Base-by-base conservation (phyloP, 1,140 invertebrate genomes). In the Drosophila micromelanica region DNA sequence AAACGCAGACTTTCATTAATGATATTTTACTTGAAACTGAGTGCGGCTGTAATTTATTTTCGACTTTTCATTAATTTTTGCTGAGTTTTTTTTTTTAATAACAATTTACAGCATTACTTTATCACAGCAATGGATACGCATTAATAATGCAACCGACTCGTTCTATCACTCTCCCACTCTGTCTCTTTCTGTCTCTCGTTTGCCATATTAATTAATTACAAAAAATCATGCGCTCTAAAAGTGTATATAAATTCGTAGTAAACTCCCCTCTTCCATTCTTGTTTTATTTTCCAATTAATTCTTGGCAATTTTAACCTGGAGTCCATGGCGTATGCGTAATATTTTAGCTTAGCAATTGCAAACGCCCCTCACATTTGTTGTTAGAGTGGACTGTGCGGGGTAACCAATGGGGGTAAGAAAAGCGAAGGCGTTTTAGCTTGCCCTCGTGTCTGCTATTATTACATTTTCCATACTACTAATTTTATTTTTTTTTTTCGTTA, bases 381-480 rank as follows among this genome's bases (percentile, higher is more conserved):
- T 15, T 37, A 11, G 20, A 12, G 37, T 12, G 46, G 5, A 30
- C 0, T n/a, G 9, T 0, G 23, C 35, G 12, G 7, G 30, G 6
- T 27, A 2, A 12, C 3, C 15, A 8, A 6, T 6, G 49, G 30
- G 32, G 7, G 11, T 4, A 30, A 12, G 8, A 1, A 9, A 32
- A 42, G 49, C 5, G 40, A 5, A 4, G 2, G 48, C 9, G 11
- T 46, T 32, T 12, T 9, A 9, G 11, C 67, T 61, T 45, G 23
- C 67, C 56, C 45, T 30, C 45, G 55, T 49, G 61, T 43, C 42
- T 61, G 46, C 76, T 80, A 63, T 63, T 63, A 77, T 78, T 85
- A 72, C 65, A 85, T 80, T 85, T 85, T 81, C 70, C 81, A 78
- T 87, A 68, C 65, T 81, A 85, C 86, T 78, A 75, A 85, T 69